Conservation (phyloP, 2,113 vertebrate species). For the Phainopepla nitens region DNA sequence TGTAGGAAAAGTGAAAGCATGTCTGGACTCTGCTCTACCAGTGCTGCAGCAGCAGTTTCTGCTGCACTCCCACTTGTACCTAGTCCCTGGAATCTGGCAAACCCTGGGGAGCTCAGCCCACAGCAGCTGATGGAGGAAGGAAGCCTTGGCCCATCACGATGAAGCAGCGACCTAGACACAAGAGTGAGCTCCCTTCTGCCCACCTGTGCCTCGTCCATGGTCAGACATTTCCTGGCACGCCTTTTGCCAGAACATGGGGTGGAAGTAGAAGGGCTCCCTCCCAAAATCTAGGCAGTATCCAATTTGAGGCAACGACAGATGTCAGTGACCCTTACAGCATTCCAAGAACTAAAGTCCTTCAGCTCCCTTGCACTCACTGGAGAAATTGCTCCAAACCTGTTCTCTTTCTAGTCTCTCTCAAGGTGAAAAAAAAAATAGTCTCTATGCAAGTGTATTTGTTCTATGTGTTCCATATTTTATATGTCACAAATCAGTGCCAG, state of each 20-base stretch:
- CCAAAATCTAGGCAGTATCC: background rate
- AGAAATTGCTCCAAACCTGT: conserved; percentile 5
- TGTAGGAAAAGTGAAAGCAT: background rate
- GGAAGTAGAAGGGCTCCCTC: background rate
- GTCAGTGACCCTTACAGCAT: background rate
- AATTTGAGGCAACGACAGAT: background rate
- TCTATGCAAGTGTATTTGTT: background rate
- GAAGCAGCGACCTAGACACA: background rate
- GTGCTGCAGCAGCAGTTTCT: background rate
- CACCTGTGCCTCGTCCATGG: fast-evolving
- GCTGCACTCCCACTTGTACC: background rate
- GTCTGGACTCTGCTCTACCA: background rate
- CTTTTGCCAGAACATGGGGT: fast-evolving
- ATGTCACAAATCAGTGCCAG: background rate
- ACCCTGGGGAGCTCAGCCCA: background rate
- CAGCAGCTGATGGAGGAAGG: background rate
- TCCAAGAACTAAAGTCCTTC: background rate
- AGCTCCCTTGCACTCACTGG: background rate
- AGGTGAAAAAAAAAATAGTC: background rate
- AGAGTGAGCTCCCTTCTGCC: background rate
- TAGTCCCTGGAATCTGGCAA: background rate
- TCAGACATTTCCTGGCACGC: fast-evolving
- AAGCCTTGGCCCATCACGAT: background rate
- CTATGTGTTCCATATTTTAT: conserved; percentile 5
- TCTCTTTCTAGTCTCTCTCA: background rate